Percentiles rank a stretch among this genome's conserved stretches.
Conservation (phyloP, 2,113 vertebrate genomes). For the Halcyon malimbica region DNA sequence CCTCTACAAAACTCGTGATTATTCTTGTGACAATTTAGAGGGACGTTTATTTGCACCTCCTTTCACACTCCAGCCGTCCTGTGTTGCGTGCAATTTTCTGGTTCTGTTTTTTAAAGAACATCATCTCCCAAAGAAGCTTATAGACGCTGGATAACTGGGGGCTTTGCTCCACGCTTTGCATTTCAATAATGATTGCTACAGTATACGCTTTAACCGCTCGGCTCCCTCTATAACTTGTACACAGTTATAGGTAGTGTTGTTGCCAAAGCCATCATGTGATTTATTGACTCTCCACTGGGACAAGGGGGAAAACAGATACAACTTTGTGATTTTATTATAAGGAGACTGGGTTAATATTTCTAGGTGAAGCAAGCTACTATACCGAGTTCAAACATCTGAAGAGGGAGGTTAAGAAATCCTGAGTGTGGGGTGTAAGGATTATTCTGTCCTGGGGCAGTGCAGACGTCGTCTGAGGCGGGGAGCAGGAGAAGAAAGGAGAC, state of each 20-base stretch:
- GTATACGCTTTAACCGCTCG: slow-evolving; percentile 68
- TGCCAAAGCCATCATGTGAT: slow-evolving; percentile 86
- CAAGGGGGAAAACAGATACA: slow-evolving; percentile 85
- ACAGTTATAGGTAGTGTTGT: slow-evolving; percentile 77
- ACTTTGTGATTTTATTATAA: slow-evolving; percentile 91
- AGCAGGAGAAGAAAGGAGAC: slow-evolving; percentile 98
- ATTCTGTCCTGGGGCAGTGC: slow-evolving; percentile 97
- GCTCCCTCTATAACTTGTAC: slow-evolving; percentile 76
- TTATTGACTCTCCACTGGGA: slow-evolving; percentile 86
- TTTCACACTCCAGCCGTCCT: neutral
- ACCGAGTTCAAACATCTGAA: slow-evolving; percentile 99
- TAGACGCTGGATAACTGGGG: slow-evolving; percentile 59
- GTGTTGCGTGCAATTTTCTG: neutral
- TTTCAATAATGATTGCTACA: slow-evolving; percentile 74
- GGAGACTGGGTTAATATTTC: slow-evolving; percentile 88
- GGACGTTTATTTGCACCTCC: neutral
- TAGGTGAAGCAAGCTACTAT: slow-evolving; percentile 86
- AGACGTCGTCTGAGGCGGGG: slow-evolving; percentile 93
- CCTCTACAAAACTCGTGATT: neutral
- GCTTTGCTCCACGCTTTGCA: slow-evolving; percentile 59
- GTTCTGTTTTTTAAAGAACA: neutral
- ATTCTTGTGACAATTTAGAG: neutral
- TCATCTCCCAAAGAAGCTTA: neutral
- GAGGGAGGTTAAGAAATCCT: slow-evolving; percentile 97
- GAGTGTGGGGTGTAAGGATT: slow-evolving; percentile 94